Evolutionary conservation across 2,888 invertebrate species (phyloP).

Genomic region (Aplocera efformata): DNA sequence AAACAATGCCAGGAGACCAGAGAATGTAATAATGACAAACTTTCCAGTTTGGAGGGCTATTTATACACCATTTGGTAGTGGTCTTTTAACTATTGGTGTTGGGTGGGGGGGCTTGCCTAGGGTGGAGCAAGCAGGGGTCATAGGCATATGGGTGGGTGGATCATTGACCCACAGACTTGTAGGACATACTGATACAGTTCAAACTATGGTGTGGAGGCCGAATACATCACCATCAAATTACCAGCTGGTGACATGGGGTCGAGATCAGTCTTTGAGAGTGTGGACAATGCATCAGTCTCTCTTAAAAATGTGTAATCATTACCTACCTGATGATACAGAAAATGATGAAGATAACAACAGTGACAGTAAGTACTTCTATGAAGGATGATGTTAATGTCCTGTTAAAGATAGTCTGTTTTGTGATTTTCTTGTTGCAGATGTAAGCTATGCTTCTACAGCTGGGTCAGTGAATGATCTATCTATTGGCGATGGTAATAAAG

Average conservation of each 20-base stretch:
- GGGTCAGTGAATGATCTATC: conserved; percentile 65
- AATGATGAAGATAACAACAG: conserved; percentile 75
- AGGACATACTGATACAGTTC: conserved; percentile 96
- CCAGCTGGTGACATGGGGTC: conserved; percentile 96
- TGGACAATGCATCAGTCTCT: conserved; percentile 94
- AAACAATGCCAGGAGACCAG: conserved; percentile 90
- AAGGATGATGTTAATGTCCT: background rate
- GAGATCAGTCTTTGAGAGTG: conserved; percentile 94
- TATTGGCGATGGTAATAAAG: conserved; percentile 51
- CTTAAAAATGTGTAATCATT: conserved; percentile 86
- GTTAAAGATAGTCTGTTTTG: no score
- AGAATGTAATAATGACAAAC: conserved; percentile 90
- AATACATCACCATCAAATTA: conserved; percentile 84
- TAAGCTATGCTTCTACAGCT: conserved; percentile 67
- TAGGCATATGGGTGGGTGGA: conserved; percentile 76
- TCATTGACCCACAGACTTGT: conserved; percentile 93
- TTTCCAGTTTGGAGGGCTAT: conserved; percentile 96
- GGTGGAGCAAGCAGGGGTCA: conserved; percentile 87
- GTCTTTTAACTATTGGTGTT: conserved; percentile 94
- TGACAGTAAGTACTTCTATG: conserved; percentile 56
- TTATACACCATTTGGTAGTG: conserved; percentile 96
- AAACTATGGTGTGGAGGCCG: conserved; percentile 97
- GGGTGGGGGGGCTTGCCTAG: conserved; percentile 89
- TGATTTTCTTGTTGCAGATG: conserved; percentile 48
- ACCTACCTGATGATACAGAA: conserved; percentile 83